Evolutionary conservation across 2,797 vertebrate species (phyloP), one percentile per base, ranked within the genome.

Genomic region (Limnodromus scolopaceus): DNA sequence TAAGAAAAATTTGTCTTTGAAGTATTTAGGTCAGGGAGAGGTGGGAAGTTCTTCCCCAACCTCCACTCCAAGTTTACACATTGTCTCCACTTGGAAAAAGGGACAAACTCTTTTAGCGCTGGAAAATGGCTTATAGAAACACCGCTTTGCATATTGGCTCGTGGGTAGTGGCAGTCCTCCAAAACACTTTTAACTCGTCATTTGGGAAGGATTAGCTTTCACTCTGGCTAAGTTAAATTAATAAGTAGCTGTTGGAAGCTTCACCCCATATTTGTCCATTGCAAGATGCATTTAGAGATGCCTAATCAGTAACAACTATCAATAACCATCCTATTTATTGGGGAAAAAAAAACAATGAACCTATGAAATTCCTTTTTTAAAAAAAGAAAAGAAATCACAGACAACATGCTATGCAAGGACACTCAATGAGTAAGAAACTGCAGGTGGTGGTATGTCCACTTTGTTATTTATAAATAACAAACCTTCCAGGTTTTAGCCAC

Each of bases 371-470:
- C 28, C 45, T 74, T 76, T 4, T 32, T 39, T 13, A 19, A 18
- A 63, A 63, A 13, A 9, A 61, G 75, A 69, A 27, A 66, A 58
- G 20, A 32, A 63, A 48, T 11, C 28, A 16, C 27, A 38, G 61
- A 34, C 30, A 57, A 57, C 15, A 46, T 1, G 5, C 10, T 41
- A 17, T 0, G 0, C 2, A 1, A 9, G 22, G 30, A 41, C 61
- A 53, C 27, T 18, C 57, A 38, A 19, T 6, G 27, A 28, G 48
- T 34, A 57, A 84, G 54, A 76, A 83, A 43, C 13, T 22, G 16
- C 45, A 82, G 80, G 60, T 82, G 60, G 36, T 86, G 66, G 45
- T 84, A 24, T 15, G 66, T 69, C 87, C 83, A 80, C 65, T 86
- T 57, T n/a, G n/a, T n/a, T n/a, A n/a, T n/a, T n/a, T n/a, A n/a